Conservation (phyloP, 2,888 invertebrate species). For the Tortricodes alternella region DNA sequence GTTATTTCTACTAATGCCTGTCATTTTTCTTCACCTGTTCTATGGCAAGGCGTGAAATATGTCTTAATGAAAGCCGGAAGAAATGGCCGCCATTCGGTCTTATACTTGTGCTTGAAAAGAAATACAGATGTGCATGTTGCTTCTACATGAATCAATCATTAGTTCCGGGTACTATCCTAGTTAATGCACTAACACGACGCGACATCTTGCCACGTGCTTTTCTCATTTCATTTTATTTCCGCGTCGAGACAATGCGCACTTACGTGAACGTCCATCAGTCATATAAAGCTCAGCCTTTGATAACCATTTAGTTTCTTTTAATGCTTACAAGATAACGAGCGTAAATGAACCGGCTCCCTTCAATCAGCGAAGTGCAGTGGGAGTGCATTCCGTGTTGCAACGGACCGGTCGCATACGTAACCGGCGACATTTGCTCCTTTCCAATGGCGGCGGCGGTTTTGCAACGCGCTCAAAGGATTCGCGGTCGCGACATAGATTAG, state of each 20-base stretch:
- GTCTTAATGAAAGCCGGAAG: too few species aligned
- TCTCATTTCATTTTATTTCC: background rate
- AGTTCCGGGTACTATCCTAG: background rate
- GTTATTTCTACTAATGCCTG: too few species aligned
- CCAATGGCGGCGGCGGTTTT: slow-evolving; percentile 37
- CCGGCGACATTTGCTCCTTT: slow-evolving; percentile 35
- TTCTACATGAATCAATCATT: too few species aligned
- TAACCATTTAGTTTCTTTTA: too few species aligned
- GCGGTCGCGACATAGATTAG: slow-evolving; percentile 41
- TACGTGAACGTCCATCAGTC: too few species aligned
- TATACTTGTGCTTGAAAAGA: too few species aligned
- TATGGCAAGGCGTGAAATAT: too few species aligned
- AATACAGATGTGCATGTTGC: too few species aligned
- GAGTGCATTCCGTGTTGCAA: slow-evolving; percentile 37
- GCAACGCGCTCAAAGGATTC: slow-evolving; percentile 53
- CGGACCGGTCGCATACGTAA: slow-evolving; percentile 41
- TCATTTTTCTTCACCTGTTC: too few species aligned
- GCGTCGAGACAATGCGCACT: too few species aligned
- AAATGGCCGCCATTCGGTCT: too few species aligned
- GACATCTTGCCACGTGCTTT: background rate
- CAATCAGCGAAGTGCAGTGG: slow-evolving; percentile 32
- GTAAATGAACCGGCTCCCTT: slow-evolving; percentile 1
- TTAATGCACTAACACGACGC: background rate
- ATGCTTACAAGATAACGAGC: background rate
- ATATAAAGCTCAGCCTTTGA: too few species aligned